Conservation (phyloP, 2,888 invertebrate species). For the Heterodera filipjevi region DNA sequence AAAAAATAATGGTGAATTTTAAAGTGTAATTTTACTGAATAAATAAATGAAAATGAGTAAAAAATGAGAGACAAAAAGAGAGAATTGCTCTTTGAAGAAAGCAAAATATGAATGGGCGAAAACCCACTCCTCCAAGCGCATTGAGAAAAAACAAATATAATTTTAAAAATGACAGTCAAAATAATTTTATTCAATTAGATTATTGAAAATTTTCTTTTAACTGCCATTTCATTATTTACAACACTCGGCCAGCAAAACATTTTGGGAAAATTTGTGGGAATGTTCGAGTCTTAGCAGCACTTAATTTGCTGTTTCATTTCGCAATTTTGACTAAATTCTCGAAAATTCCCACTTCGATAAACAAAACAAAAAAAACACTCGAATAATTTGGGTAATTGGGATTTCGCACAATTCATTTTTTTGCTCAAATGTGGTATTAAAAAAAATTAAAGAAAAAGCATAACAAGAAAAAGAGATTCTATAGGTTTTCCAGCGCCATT, state of each 20-base stretch:
- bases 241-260: neutral
- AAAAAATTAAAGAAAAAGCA: neutral
- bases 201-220: neutral
- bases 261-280: neutral
- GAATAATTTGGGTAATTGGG: slow-evolving; percentile 24
- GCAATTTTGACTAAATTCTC: neutral
- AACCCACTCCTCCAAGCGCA: slow-evolving; percentile 15
- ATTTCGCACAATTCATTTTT: slow-evolving; percentile 27
- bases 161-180: neutral
- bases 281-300: neutral
- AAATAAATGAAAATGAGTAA: slow-evolving; percentile 2
- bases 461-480: neutral
- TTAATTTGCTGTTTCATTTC: neutral
- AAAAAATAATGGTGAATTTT: too few relatives aligned
- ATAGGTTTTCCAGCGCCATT: neutral
- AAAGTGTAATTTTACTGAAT: too few relatives aligned
- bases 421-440: slow-evolving; percentile 20
- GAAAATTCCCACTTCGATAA: neutral
- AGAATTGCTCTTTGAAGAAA: neutral
- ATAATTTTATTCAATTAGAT: neutral
- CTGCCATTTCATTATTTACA: neutral
- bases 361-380: slow-evolving; percentile 24
- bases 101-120: slow-evolving; percentile 30
- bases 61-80: neutral
- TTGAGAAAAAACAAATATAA: neutral